Conservation (phyloP, 92 coral and sea anemone species). For the Epizoanthus stellaris region DNA sequence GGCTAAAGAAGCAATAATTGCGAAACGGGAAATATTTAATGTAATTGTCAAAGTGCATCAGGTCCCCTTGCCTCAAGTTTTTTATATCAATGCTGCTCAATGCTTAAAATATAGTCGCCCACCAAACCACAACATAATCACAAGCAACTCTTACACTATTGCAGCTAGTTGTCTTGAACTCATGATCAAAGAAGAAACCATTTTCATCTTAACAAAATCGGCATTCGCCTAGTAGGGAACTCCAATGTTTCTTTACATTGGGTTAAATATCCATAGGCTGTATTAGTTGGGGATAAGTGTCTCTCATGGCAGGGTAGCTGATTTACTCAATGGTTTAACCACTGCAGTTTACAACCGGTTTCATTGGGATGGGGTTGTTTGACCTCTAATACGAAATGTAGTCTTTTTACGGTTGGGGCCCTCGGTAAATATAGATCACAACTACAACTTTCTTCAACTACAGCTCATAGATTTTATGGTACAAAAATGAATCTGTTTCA, state of each 20-base stretch:
- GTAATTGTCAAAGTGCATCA: constrained; percentile 49
- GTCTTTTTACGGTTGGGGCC: constrained; percentile 66
- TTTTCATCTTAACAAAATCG: constrained; percentile 7
- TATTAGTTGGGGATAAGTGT: constrained; percentile 47
- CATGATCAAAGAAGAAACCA: constrained; percentile 40
- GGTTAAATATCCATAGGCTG: constrained; percentile 43
- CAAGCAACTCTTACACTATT: constrained; percentile 4
- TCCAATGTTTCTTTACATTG: constrained; percentile 55
- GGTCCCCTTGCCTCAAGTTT: constrained; percentile 39
- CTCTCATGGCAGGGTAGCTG: constrained; percentile 45
- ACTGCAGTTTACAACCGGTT: constrained; percentile 54
- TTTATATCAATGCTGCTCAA: constrained; percentile 47
- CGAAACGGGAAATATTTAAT: constrained; percentile 40
- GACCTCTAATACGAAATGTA: constrained; percentile 53
- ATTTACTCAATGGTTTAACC: constrained; percentile 49
- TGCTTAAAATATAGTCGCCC: constrained; percentile 42
- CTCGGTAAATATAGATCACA: constrained; percentile 27
- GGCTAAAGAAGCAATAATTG: constrained; percentile 55
- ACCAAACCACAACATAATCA: not conserved
- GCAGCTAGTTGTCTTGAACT: constrained; percentile 23
- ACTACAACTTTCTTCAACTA: constrained; percentile 34
- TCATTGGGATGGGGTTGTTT: constrained; percentile 58
- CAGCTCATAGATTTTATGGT: constrained; percentile 49
- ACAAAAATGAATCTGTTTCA: constrained; percentile 58
- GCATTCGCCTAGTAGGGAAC: constrained; percentile 12